Conservation (phyloP, 2,113 vertebrate genomes). For the Cottus gobio region DNA sequence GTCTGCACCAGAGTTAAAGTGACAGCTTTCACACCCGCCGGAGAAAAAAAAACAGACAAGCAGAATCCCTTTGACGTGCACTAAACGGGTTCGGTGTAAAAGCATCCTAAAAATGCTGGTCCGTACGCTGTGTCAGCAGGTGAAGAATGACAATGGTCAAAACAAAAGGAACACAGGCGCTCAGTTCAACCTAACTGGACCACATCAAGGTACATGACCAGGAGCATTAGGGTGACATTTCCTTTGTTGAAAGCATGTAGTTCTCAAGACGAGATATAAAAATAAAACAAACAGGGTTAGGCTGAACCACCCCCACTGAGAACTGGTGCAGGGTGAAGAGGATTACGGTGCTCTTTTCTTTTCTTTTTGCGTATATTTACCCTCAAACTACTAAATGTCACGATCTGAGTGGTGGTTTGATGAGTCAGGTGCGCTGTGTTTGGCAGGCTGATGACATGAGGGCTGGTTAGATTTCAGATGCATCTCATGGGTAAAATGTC, state of each 20-base stretch:
- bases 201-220: background rate
- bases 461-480: conserved; percentile 66
- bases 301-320: conserved; percentile 14
- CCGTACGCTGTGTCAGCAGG: background rate
- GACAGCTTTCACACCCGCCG: background rate
- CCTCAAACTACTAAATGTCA: conserved; percentile 25
- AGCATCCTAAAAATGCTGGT: background rate
- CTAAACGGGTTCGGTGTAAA: background rate
- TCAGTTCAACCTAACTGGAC: background rate
- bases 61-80: background rate
- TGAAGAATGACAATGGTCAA: background rate
- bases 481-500: conserved; percentile 60
- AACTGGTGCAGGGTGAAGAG: background rate
- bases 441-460: conserved; percentile 45
- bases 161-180: background rate
- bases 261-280: background rate
- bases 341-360: background rate
- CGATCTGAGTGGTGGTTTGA: conserved; percentile 21
- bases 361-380: conserved; percentile 48
- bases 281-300: background rate
- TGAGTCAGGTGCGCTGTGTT: conserved; percentile 52
- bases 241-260: background rate
- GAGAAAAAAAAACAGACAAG: background rate
- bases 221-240: background rate
- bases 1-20: background rate